Evolutionary conservation across 2,888 invertebrate genomes (phyloP).

Genomic region (Emesis russula): DNA sequence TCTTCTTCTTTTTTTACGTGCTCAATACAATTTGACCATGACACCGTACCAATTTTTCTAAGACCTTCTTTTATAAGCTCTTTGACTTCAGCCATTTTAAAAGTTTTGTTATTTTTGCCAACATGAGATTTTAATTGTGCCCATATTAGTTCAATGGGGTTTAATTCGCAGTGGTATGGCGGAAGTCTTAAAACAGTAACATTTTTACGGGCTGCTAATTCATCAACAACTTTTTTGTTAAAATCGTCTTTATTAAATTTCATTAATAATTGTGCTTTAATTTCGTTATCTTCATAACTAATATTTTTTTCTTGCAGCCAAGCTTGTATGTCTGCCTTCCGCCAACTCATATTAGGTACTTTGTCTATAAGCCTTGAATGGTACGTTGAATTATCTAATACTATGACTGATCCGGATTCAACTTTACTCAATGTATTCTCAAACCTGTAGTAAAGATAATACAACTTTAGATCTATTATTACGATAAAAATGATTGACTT

Average conservation of each 20-base stretch:
- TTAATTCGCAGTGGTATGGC: background rate
- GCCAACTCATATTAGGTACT: constrained; percentile 62
- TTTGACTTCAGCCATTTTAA: background rate
- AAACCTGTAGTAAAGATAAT: too few species aligned
- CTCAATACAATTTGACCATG: background rate
- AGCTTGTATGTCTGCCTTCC: constrained; percentile 53
- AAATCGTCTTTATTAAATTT: background rate
- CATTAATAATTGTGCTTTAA: background rate
- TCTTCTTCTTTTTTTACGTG: background rate
- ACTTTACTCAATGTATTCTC: constrained; percentile 12
- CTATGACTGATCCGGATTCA: constrained; percentile 40
- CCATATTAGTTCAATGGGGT: background rate
- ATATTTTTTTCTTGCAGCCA: constrained; percentile 3
- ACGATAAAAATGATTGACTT: too few species aligned
- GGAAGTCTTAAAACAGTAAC: background rate
- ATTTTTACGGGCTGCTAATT: background rate
- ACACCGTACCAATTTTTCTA: background rate
- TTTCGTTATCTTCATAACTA: background rate
- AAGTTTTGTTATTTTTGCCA: background rate
- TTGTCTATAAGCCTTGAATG: constrained; percentile 50
- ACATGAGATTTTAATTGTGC: background rate
- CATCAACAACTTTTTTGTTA: background rate
- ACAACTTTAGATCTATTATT: too few species aligned
- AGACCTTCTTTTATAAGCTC: background rate
- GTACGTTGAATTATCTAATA: constrained; percentile 70